A percentile compares a stretch with the other conserved stretches of the same genome.
Conservation (phyloP, 2,888 invertebrate species). For the Cryptocheilus praepositus region DNA sequence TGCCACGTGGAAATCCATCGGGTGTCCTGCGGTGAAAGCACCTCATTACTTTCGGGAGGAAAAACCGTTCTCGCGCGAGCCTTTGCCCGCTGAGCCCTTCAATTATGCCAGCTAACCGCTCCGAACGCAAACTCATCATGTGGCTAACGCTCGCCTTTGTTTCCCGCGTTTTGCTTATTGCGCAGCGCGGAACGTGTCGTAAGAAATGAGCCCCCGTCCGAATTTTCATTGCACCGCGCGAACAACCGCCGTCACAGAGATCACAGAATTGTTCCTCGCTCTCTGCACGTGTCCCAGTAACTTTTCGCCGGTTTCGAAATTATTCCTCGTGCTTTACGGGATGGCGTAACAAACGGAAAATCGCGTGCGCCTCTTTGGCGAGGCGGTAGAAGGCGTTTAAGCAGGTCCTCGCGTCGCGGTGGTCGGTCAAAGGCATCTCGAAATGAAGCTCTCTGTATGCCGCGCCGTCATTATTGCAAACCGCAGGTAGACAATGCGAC, state of each 20-base stretch:
- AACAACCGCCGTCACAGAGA: too few relatives aligned
- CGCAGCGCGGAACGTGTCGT: too few relatives aligned
- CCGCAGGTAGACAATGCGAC: slow-evolving; percentile 58
- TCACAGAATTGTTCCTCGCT: not conserved
- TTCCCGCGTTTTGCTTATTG: too few relatives aligned
- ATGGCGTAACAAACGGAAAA: not conserved
- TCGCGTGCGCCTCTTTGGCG: not conserved
- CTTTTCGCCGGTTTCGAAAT: too few relatives aligned
- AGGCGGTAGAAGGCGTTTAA: slow-evolving; percentile 4
- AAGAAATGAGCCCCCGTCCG: too few relatives aligned
- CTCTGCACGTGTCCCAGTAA: too few relatives aligned
- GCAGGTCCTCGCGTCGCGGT: slow-evolving; percentile 34
- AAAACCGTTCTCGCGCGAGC: slow-evolving; percentile 32
- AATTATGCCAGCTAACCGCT: slow-evolving; percentile 27
- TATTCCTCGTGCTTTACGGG: not conserved
- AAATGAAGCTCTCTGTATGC: slow-evolving; percentile 63
- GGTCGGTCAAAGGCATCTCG: slow-evolving; percentile 57
- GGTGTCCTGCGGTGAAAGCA: slow-evolving; percentile 38
- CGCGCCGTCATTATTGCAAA: slow-evolving; percentile 58
- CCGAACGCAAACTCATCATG: too few relatives aligned
- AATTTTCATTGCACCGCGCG: too few relatives aligned
- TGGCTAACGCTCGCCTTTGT: too few relatives aligned
- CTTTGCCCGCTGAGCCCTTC: slow-evolving; percentile 25
- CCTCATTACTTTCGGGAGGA: slow-evolving; percentile 22
- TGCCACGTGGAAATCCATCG: slow-evolving; percentile 28